Conservation (phyloP, 1,140 invertebrate genomes). For the Thaumatotibia leucotreta region DNA sequence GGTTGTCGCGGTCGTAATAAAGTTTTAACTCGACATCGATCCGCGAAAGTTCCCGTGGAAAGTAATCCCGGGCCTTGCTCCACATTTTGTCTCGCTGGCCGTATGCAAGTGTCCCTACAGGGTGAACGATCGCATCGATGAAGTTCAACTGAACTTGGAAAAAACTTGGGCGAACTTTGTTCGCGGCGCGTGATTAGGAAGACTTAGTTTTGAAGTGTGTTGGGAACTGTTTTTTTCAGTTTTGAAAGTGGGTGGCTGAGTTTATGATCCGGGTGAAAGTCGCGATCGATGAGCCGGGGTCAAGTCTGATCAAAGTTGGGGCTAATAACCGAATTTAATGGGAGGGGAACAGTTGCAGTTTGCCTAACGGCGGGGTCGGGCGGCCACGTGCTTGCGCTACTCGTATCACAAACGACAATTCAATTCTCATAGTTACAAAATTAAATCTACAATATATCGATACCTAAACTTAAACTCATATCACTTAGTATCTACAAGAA, state of each 20-base stretch:
- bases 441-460: too few relatives aligned
- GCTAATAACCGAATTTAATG: slow-evolving; percentile 73
- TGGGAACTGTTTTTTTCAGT: slow-evolving; percentile 69
- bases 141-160: slow-evolving; percentile 70
- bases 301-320: slow-evolving; percentile 70
- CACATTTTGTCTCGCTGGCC: slow-evolving; percentile 65
- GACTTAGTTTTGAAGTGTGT: slow-evolving; percentile 75
- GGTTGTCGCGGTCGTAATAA: slow-evolving; percentile 47
- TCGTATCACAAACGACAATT: too few relatives aligned
- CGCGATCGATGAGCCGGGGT: slow-evolving; percentile 72
- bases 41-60: slow-evolving; percentile 65
- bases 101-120: slow-evolving; percentile 72
- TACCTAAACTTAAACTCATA: too few relatives aligned
- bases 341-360: slow-evolving; percentile 51
- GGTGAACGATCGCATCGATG: slow-evolving; percentile 71
- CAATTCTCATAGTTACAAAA: too few relatives aligned
- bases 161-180: slow-evolving; percentile 68
- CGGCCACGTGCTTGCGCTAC: not conserved
- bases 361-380: slow-evolving; percentile 21
- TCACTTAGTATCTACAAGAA: too few relatives aligned
- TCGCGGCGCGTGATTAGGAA: slow-evolving; percentile 74
- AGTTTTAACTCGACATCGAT: slow-evolving; percentile 71
- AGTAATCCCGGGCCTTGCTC: slow-evolving; percentile 72
- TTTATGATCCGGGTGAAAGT: slow-evolving; percentile 75
- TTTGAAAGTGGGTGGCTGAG: slow-evolving; percentile 75